Base-by-base conservation (phyloP, 1,140 invertebrate genomes). In the Drosophila carrolli region DNA sequence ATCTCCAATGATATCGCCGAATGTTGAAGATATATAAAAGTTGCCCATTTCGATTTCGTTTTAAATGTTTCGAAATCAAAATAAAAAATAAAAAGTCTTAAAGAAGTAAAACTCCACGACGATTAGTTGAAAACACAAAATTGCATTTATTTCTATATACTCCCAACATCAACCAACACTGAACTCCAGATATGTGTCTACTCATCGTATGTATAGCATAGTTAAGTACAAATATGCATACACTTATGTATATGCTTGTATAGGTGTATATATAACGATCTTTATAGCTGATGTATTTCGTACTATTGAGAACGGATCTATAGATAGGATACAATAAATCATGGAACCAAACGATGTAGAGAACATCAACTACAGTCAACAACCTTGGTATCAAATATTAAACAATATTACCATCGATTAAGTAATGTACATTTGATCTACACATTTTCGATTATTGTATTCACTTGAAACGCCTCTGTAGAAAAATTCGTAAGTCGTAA, bases 381-480 rank as follows among this genome's bases (percentile, higher is more conserved):
- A 75, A 75, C 72, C 72, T 51, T 75, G 72, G 72, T 75, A 75
- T 75, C 72, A 75, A 75, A 75, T 54, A 67, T 57, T 68, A 70
- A 75, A 76, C 66, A 75, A 67, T 67, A 68, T 71, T 43, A 70
- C 51, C 66, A 58, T 41, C 53, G 65, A 53, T 41, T 65, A 61
- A 46, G 40, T 60, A 53, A 65, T 70, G 41, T 80, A 70, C 62
- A 70, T 59, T 68, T 68, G 40, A 51, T 51, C 74, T 78, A 66
- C 65, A 50, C 65, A 16, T 66, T 53, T 78, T 71, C 71, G 60
- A 75, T 83, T 85, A 83, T 83, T 83, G 81, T 84, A 80, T 80
- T 83, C 61, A 54, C 29, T 73, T 84, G 81, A 84, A 85, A 84
- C 81, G 65, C 77, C 62, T 41, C 67, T 81, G 81, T 84, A 75